These are phyloP conservation scores for Samia ricini DNA, from an alignment of 1,140 invertebrate genomes.

Conservation along the genomic window DNA sequence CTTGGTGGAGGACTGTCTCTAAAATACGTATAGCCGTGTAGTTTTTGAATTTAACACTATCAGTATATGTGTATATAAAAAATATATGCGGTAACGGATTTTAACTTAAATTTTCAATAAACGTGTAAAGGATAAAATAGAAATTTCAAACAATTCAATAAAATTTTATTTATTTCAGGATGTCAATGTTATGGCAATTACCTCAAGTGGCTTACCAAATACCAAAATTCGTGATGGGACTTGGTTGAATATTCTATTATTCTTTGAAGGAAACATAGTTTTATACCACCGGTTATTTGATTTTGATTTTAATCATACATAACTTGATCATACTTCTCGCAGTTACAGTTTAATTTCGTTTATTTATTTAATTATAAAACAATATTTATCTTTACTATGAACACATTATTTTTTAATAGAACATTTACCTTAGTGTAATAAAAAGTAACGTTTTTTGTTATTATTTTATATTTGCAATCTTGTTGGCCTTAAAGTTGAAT, in stretches of 20 bases:
- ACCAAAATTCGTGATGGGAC: conserved; percentile 86
- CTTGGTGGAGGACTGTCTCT: too few relatives aligned
- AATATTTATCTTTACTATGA: background rate
- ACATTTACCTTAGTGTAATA: too few relatives aligned
- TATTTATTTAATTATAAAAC: background rate
- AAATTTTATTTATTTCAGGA: conserved; percentile 70
- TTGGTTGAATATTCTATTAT: conserved; percentile 74
- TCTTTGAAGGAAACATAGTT: conserved; percentile 21
- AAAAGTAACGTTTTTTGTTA: background rate
- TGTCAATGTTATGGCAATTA: conserved; percentile 87
- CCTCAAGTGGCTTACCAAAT: conserved; percentile 87
- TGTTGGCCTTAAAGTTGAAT: background rate
- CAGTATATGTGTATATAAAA: too few relatives aligned
- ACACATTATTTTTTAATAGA: background rate
- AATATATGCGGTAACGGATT: too few relatives aligned
- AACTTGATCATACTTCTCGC: background rate
- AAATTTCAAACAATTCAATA: background rate
- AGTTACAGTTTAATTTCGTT: conserved; percentile 8
- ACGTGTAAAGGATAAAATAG: too few relatives aligned
- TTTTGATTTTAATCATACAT: conserved; percentile 1
- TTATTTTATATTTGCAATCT: background rate
- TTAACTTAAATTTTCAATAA: too few relatives aligned
- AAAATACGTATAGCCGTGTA: too few relatives aligned
- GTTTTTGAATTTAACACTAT: too few relatives aligned
- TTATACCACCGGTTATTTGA: conserved; percentile 44